Conservation (phyloP, 2,113 vertebrate species). For the Coptodon rendalli region DNA sequence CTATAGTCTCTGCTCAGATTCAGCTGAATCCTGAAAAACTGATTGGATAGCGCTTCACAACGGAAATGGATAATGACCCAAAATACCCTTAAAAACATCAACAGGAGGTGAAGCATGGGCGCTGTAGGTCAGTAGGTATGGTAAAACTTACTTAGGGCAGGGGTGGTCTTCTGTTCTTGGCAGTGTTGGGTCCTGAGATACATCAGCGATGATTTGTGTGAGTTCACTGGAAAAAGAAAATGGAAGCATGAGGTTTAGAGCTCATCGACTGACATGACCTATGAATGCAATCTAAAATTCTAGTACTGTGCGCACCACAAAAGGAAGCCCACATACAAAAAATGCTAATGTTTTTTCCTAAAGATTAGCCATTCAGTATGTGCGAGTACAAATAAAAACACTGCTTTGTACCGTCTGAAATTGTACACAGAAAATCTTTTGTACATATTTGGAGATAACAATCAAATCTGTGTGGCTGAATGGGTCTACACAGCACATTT, state of each 20-base stretch:
- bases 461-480: not conserved
- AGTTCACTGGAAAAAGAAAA: constrained; percentile 70
- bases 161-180: constrained; percentile 91
- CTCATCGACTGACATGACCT: not conserved
- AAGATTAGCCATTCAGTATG: not conserved
- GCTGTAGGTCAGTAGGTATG: no score
- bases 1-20: not conserved
- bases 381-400: not conserved
- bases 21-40: not conserved
- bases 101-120: not conserved
- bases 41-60: not conserved
- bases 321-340: not conserved
- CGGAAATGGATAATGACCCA: not conserved
- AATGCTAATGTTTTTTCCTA: not conserved
- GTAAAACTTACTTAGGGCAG: constrained; percentile 82
- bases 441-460: not conserved
- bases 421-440: not conserved
- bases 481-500: not conserved
- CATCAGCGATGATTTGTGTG: constrained; percentile 92
- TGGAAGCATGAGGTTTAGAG: not conserved
- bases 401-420: not conserved
- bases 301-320: not conserved
- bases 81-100: not conserved
- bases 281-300: not conserved
- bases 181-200: constrained; percentile 89